Base-by-base conservation (phyloP, 2,888 invertebrate species). In the Elmis aenea region DNA sequence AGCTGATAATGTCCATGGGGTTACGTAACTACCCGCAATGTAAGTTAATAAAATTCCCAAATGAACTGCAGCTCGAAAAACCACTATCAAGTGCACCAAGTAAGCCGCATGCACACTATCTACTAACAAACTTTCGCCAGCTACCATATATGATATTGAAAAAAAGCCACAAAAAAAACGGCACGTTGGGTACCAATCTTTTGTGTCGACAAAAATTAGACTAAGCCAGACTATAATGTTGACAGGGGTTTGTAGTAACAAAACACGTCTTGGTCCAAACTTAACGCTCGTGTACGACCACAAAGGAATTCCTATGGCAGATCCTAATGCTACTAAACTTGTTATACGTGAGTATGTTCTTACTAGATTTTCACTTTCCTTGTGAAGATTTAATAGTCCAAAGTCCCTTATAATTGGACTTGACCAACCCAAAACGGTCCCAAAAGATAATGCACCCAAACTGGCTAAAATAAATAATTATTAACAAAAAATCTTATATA, bases 391-490 rank as follows among this genome's bases (percentile, higher is more conserved):
- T n/a, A 29, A 11, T 4, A 29, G 30, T 5, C 42, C 29, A 5
- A 41, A 20, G n/a, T 36, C 21, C 18, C 27, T 31, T 11, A 47
- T 32, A 13, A 45, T 38, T 5, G 54, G 49, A 22, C 43, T 45
- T 12, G 54, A 49, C 58, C 58, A 58, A 21, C 50, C 52, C 3
- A 58, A 26, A 6, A 44, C 38, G 5, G 49, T 48, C 25, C 58
- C 58, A 32, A 55, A 55, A 1, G 46, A 49, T 13, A 57, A 33
- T 9, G 55, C 44, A 12, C 51, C 48, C 8, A 51, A 29, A 32
- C 54, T 48, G 16, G 49, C 58, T 58, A 32, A 13, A 53, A 50
- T 9, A 25, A 34, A 15, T 24, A 1, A n/a, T n/a, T n/a, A n/a
- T n/a, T n/a, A n/a, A n/a, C n/a, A n/a, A n/a, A n/a, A n/a, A n/a